Evolutionary conservation across 2,797 vertebrate genomes (phyloP).

Genomic region (Gobionotothen gibberifrons): DNA sequence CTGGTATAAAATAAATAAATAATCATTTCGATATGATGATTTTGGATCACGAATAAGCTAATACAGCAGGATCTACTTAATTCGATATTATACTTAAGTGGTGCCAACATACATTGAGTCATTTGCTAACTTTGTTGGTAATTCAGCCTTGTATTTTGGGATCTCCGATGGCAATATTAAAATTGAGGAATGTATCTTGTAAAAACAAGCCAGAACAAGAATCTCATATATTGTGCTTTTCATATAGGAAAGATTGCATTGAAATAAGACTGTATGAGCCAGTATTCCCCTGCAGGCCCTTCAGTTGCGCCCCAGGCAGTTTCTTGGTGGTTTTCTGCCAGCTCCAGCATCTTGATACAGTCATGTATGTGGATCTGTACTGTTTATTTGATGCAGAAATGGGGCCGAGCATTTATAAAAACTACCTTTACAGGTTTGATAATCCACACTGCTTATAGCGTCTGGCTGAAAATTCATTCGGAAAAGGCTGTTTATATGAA

Average conservation of each 20-base stretch:
- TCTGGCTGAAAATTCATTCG: constrained; percentile 17
- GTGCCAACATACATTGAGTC: background rate
- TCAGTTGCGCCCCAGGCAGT: background rate
- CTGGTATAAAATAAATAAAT: background rate
- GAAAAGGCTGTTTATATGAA: constrained; percentile 27
- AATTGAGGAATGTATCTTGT: background rate
- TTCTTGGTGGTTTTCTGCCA: constrained; percentile 18
- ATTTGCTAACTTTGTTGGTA: background rate
- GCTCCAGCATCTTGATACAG: background rate
- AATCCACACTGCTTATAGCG: background rate
- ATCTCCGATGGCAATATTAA: background rate
- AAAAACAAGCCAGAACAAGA: background rate
- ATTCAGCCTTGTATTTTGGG: background rate
- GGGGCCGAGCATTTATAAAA: constrained; percentile 4
- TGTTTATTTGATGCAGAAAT: constrained; percentile 20
- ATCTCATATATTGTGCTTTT: background rate
- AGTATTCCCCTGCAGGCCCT: constrained; percentile 34
- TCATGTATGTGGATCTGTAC: constrained; percentile 5
- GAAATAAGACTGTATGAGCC: background rate
- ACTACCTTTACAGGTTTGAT: constrained; percentile 2
- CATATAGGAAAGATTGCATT: background rate
- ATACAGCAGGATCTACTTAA: background rate
- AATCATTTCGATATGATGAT: background rate
- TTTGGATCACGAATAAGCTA: background rate
- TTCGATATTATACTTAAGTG: constrained; percentile 3